Evolutionary conservation across 2,113 vertebrate species (phyloP).

Genomic region (Pseudopipra pipra): DNA sequence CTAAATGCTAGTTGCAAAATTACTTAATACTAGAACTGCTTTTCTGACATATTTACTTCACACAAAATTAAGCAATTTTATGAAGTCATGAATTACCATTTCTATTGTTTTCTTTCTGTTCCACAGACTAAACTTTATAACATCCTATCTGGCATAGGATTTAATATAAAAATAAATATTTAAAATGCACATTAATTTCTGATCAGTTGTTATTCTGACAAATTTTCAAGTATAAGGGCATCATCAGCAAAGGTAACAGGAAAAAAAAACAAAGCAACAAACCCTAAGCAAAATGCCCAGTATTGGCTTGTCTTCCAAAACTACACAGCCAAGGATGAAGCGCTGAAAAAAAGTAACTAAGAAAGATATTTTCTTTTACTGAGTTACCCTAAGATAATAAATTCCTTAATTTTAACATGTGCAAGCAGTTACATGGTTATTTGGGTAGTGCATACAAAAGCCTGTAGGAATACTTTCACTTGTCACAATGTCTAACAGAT

Average conservation of each 20-base stretch:
- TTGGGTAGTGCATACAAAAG: background rate
- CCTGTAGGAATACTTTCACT: background rate
- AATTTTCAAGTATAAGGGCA: background rate
- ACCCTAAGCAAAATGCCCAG: fast-evolving
- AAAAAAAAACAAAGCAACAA: background rate
- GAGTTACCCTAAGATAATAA: background rate
- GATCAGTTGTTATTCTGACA: background rate
- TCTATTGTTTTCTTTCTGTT: background rate
- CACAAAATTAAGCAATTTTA: background rate
- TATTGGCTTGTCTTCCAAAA: background rate
- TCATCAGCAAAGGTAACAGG: background rate
- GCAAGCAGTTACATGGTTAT: background rate
- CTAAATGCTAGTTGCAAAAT: background rate
- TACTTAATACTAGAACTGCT: background rate
- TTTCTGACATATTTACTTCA: background rate
- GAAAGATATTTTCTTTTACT: background rate
- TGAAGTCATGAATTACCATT: background rate
- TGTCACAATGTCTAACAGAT: background rate
- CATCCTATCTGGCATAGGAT: background rate
- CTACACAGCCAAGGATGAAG: background rate
- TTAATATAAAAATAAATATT: background rate
- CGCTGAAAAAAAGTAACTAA: background rate
- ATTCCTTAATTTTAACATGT: background rate
- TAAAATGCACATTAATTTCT: background rate
- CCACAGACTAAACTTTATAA: background rate